Conservation (phyloP, 2,113 vertebrate genomes). For the Ondatra zibethicus region DNA sequence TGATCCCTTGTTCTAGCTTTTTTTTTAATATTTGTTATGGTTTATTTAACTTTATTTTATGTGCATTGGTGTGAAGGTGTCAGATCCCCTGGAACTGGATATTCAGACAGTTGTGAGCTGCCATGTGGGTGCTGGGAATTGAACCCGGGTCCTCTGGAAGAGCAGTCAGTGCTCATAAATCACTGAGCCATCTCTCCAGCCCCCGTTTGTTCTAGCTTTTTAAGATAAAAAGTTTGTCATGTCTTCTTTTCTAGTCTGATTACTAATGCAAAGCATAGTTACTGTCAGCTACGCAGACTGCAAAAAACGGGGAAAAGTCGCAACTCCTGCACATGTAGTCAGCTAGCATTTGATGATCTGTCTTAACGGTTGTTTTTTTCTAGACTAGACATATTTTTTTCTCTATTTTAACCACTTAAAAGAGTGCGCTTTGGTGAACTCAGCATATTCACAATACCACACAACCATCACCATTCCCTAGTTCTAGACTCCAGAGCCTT, state of each 20-base stretch:
- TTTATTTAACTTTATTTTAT: too few relatives aligned
- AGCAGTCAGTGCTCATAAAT: too few relatives aligned
- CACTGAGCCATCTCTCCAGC: too few relatives aligned
- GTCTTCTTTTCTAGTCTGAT: background rate
- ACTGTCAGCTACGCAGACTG: background rate
- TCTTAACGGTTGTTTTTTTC: slow-evolving; percentile 12
- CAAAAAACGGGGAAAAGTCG: background rate
- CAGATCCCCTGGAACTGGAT: too few relatives aligned
- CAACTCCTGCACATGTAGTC: background rate
- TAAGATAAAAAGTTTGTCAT: slow-evolving; percentile 3
- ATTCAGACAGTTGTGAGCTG: too few relatives aligned
- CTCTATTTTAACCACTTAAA: background rate
- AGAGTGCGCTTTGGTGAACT: background rate
- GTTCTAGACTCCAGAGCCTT: background rate
- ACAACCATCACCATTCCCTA: background rate
- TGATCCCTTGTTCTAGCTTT: background rate
- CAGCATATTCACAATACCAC: background rate
- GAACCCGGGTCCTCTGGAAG: too few relatives aligned
- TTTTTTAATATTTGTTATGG: too few relatives aligned
- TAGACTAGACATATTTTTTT: background rate
- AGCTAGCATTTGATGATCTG: background rate
- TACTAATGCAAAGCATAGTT: background rate
- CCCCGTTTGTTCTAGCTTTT: background rate
- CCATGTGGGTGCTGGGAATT: too few relatives aligned
- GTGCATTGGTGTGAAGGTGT: too few relatives aligned